Evolutionary conservation across 2,888 invertebrate species (phyloP).

Genomic region (Cephus pulcher): DNA sequence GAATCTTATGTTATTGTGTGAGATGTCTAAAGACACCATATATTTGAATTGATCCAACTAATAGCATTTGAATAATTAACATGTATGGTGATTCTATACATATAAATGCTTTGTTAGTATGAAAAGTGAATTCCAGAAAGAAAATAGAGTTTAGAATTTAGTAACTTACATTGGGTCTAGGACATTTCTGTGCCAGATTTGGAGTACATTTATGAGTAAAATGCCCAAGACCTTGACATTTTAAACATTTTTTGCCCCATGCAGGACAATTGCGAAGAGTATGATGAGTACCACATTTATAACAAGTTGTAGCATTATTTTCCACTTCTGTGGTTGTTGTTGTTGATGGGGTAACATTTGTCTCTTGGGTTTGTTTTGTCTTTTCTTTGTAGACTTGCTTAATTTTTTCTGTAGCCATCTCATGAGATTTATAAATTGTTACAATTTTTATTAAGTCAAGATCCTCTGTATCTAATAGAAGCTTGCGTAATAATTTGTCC

Average conservation of each 20-base stretch:
- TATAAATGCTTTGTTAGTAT: neutral
- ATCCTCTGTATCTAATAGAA: constrained; percentile 10
- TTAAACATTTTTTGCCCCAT: constrained; percentile 29
- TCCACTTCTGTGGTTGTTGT: neutral
- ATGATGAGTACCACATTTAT: constrained; percentile 32
- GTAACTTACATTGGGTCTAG: neutral
- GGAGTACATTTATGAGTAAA: constrained; percentile 1
- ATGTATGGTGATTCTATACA: neutral
- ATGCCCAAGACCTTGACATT: constrained; percentile 31
- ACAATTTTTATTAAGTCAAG: constrained; percentile 19
- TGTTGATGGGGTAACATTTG: constrained; percentile 12
- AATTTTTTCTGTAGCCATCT: constrained; percentile 10
- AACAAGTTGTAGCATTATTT: constrained; percentile 17
- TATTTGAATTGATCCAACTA: neutral
- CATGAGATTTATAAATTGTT: constrained; percentile 20
- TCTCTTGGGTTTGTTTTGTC: constrained; percentile 17
- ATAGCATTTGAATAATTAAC: neutral
- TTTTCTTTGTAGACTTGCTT: constrained; percentile 4
- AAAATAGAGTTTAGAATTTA: neutral
- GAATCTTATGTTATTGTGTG: too few relatives aligned
- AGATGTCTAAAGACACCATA: neutral
- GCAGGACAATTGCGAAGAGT: constrained; percentile 31
- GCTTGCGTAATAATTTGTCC: constrained; percentile 23
- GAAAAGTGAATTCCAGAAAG: too few relatives aligned
- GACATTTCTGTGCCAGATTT: neutral